phyloP scores from a whole-genome alignment of 1,140 invertebrate species.

The Heliconius himera region DNA sequence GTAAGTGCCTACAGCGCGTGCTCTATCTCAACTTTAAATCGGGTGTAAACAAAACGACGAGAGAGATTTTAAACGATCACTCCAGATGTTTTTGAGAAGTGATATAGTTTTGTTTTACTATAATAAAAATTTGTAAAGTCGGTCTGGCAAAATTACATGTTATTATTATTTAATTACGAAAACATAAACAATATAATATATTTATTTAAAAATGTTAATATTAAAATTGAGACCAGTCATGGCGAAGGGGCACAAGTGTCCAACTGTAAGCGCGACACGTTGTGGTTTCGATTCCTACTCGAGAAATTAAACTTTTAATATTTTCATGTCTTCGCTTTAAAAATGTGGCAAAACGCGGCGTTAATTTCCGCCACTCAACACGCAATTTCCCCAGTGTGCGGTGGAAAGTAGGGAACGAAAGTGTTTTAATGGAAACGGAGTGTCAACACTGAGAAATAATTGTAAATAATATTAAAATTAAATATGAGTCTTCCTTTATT shows the following conservation, averaged over 20 bases:
- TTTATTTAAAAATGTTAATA: neutral
- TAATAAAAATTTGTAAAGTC: neutral
- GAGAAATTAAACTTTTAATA: too few species aligned
- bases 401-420: too few species aligned
- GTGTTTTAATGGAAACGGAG: too few species aligned
- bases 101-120: neutral
- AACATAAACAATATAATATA: neutral
- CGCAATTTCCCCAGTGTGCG: too few species aligned
- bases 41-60: slow-evolving; percentile 54
- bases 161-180: neutral
- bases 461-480: neutral
- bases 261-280: too few species aligned
- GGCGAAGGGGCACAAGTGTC: too few species aligned
- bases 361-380: too few species aligned
- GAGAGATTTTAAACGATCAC: slow-evolving; percentile 10
- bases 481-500: neutral
- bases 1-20: slow-evolving; percentile 63
- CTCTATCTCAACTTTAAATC: slow-evolving; percentile 60
- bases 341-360: too few species aligned
- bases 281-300: too few species aligned
- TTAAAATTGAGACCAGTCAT: too few species aligned
- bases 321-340: too few species aligned
- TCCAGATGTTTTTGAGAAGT: neutral
- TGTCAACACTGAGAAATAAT: too few species aligned
- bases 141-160: neutral